Evolutionary conservation across 2,797 vertebrate species (phyloP), one percentile per base, ranked within the genome.

Genomic region (Australoheros facetus): DNA sequence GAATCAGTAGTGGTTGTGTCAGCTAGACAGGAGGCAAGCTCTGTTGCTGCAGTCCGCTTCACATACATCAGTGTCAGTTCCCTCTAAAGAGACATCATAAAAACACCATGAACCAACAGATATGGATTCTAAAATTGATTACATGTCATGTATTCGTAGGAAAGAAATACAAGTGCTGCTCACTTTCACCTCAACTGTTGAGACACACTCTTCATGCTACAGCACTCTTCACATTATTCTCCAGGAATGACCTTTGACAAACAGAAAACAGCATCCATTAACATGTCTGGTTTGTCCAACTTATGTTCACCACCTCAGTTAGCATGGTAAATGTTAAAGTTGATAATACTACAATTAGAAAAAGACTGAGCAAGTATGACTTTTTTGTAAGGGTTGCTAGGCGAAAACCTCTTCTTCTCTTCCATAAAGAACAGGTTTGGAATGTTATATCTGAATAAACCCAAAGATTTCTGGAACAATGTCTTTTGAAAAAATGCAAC

Each of bases 1-100:
- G 90, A 82, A 90, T 94, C 95, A 95, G 95, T 95, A 95, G 95
- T 96, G 92, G 92, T 94, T 88, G 84, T 91, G 85, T 92, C 80
- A 79, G 79, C 69, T 30, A 76, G 81, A 86, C 80, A 79, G 79
- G 81, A 86, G 83, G 71, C 9, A 13, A 69, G 71, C 13, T 59
- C 53, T 70, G 88, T 86, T 81, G 62, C 81, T 87, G 87, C 83
- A 83, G 83, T 39, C 75, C n/a, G 62, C 85, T 83, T 92, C 84
- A 90, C 86, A 86, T 81, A 91, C 88, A 55, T 81, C 75, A 23
- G 42, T 62, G 78, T 84, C 62, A 58, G 84, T 75, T 93, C 71
- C 79, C 78, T 92, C 86, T 93, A 87, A 48, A 75, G 66, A 85
- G 4, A 81, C 17, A 32, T 30, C 7, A 69, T 3, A 34, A 19